Evolutionary conservation across 2,888 invertebrate genomes (phyloP).

Genomic region (Magallana nippona): DNA sequence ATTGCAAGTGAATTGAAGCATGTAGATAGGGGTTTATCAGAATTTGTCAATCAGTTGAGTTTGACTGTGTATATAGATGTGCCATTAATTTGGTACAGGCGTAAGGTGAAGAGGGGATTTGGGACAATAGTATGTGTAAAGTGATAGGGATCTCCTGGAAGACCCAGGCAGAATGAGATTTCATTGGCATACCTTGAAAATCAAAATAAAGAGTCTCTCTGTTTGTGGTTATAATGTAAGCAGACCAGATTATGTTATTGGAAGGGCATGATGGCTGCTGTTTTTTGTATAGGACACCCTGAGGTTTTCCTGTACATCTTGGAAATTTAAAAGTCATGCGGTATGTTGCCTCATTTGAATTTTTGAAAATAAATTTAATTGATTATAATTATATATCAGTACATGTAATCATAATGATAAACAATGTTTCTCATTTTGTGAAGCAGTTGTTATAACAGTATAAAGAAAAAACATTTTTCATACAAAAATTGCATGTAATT

Average conservation of each 20-base stretch:
- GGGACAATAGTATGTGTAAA: not conserved
- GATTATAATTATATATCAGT: too few relatives aligned
- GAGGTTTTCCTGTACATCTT: too few relatives aligned
- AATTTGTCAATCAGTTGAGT: not conserved
- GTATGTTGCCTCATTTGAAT: too few relatives aligned
- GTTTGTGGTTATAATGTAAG: not conserved
- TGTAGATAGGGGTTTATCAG: not conserved
- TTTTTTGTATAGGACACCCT: not conserved
- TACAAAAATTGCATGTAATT: too few relatives aligned
- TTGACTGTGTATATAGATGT: not conserved
- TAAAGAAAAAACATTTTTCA: too few relatives aligned
- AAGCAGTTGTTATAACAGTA: too few relatives aligned
- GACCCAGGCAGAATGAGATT: not conserved
- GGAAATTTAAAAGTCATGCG: too few relatives aligned
- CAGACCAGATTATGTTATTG: not conserved
- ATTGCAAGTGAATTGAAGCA: not conserved
- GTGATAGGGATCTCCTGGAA: not conserved
- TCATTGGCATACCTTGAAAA: not conserved
- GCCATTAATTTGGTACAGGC: not conserved
- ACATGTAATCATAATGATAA: too few relatives aligned
- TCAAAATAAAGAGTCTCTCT: slow-evolving; percentile 1
- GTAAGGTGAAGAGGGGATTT: slow-evolving; percentile 1
- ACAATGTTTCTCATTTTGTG: too few relatives aligned
- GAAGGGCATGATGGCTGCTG: not conserved
- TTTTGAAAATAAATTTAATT: too few relatives aligned